phyloP scores from a whole-genome alignment of 2,888 invertebrate genomes.

The Laothoe populi region DNA sequence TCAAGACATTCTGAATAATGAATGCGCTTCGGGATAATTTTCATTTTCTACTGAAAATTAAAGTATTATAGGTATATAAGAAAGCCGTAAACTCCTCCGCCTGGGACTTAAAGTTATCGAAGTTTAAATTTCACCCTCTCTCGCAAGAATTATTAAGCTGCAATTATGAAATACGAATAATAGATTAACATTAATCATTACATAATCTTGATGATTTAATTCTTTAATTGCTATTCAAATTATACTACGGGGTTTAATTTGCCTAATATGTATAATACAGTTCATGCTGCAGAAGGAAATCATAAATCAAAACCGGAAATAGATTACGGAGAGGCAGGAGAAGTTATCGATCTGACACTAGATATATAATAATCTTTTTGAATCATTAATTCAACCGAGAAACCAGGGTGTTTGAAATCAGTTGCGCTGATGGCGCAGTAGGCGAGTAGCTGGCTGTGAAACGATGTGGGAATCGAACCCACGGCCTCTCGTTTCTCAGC shows the following conservation, averaged over 20 bases:
- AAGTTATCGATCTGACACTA: too few relatives aligned
- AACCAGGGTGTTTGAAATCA: too few relatives aligned
- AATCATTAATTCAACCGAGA: too few relatives aligned
- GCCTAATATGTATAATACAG: too few relatives aligned
- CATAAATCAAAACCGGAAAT: too few relatives aligned
- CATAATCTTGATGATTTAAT: constrained; percentile 45
- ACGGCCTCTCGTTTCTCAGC: too few relatives aligned
- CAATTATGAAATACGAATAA: constrained; percentile 32
- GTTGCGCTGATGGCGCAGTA: too few relatives aligned
- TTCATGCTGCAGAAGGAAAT: too few relatives aligned
- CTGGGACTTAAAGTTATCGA: constrained; percentile 14
- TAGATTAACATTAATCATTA: constrained; percentile 47
- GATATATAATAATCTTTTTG: too few relatives aligned
- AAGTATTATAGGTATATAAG: constrained; percentile 3
- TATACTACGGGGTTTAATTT: not conserved
- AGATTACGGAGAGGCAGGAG: too few relatives aligned
- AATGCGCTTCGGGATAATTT: constrained; percentile 7
- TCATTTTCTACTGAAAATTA: not conserved
- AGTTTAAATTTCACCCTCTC: constrained; percentile 18
- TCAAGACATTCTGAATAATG: constrained; percentile 22
- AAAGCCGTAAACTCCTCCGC: not conserved
- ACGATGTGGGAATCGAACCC: too few relatives aligned
- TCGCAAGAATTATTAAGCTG: constrained; percentile 20
- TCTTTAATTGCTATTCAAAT: constrained; percentile 33
- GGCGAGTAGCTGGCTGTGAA: too few relatives aligned